Conservation (phyloP, 1,140 invertebrate genomes). For the Phenacoccus solenopsis region DNA sequence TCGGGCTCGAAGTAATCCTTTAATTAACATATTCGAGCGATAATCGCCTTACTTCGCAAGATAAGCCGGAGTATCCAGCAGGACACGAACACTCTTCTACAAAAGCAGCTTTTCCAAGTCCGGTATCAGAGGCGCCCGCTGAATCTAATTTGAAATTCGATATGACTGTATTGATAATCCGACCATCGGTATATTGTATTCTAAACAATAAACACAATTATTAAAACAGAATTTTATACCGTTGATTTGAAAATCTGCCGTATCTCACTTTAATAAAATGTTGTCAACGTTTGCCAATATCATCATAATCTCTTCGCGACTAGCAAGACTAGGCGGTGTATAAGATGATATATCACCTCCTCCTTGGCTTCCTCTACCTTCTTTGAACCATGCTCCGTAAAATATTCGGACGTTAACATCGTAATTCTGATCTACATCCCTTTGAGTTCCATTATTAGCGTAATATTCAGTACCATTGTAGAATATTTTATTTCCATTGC, state of each 20-base stretch:
- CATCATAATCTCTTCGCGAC: slow-evolving; percentile 88
- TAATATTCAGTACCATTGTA: slow-evolving; percentile 49
- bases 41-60: slow-evolving; percentile 59
- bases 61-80: slow-evolving; percentile 66
- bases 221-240: not conserved
- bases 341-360: not conserved
- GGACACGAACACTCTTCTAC: slow-evolving; percentile 86
- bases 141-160: slow-evolving; percentile 71
- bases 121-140: slow-evolving; percentile 51
- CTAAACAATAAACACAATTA: not conserved
- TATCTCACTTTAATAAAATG: slow-evolving; percentile 59
- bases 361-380: slow-evolving; percentile 13
- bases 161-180: slow-evolving; percentile 49
- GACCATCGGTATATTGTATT: not conserved
- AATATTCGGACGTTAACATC: slow-evolving; percentile 53
- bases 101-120: slow-evolving; percentile 55
- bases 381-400: slow-evolving; percentile 53
- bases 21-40: not conserved
- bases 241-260: not conserved
- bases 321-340: slow-evolving; percentile 45
- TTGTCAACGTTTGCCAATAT: slow-evolving; percentile 68
- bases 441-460: slow-evolving; percentile 42
- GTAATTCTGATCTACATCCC: slow-evolving; percentile 37
- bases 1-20: not conserved
- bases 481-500: not conserved